These are phyloP conservation scores for Castor canadensis DNA, from an alignment of 2,113 vertebrate species.

Conservation along the genomic window DNA sequence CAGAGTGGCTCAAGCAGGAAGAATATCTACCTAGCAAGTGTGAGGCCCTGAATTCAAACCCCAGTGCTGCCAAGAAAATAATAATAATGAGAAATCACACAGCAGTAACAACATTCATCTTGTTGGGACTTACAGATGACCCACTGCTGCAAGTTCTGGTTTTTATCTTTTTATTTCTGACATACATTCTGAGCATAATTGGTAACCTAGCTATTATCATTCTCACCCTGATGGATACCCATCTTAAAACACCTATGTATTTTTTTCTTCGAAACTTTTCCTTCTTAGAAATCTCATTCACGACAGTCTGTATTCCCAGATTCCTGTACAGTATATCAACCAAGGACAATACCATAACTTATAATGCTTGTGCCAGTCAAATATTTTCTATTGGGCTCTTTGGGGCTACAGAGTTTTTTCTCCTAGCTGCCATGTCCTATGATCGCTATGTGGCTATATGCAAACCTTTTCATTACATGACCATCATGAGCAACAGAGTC, in stretches of 20 bases:
- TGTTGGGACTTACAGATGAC: constrained; percentile 65
- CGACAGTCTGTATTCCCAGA: constrained; percentile 70
- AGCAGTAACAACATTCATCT: constrained; percentile 48
- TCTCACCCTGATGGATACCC: constrained; percentile 42
- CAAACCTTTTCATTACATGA: constrained; percentile 7
- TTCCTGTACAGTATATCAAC: constrained; percentile 48
- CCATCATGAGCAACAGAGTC: constrained; percentile 35
- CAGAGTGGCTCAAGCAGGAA: too few relatives aligned
- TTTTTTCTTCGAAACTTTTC: too few relatives aligned
- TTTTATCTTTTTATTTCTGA: constrained; percentile 70
- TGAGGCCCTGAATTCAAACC: too few relatives aligned
- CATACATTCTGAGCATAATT: constrained; percentile 61
- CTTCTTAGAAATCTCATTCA: too few relatives aligned
- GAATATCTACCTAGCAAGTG: too few relatives aligned
- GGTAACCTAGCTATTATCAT: constrained; percentile 65
- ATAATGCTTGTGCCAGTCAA: constrained; percentile 59
- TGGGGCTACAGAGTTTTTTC: constrained; percentile 46
- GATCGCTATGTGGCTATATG: constrained; percentile 51
- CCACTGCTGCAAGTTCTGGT: constrained; percentile 41
- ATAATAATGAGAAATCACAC: constrained; percentile 51
- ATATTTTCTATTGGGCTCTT: constrained; percentile 55
- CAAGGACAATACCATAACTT: constrained; percentile 1
- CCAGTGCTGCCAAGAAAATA: too few relatives aligned
- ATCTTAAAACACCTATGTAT: constrained; percentile 65
- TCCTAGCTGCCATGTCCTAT: constrained; percentile 47